Evolutionary conservation across 2,888 invertebrate species (phyloP), one percentile per base, ranked within the genome.

Genomic region (Sinohyriopsis cumingii): DNA sequence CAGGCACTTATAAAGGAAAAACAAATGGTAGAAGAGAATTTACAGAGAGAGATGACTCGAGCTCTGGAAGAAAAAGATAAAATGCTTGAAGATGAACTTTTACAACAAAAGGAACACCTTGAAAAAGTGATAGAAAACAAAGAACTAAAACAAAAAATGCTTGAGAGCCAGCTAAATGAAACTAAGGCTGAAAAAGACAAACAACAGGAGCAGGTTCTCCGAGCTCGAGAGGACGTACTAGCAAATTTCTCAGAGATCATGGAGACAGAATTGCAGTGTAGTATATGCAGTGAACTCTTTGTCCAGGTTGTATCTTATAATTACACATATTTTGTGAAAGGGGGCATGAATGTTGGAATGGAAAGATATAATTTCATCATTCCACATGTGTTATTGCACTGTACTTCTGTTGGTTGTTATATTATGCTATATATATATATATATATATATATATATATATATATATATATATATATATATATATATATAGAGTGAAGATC

Each of bases 231-330:
- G 56, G 84, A 86, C 64, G 77, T 88, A 7, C 76, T 88, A 7
- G 72, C 84, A 15, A 85, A 86, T 68, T 87, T 89, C 75, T 83
- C 86, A 55, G 84, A 87, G 54, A 77, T 88, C 24, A 84, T 89
- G 85, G 88, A 88, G 71, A 86, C 86, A 25, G 95, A 95, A 85
- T 90, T 95, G 45, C 93, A 94, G 80, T 95, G 95, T 87, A 93
- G 93, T 75, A 93, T 95, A 68, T 95, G 95, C 84, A 93, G 93
- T 28, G 95, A 95, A 87, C 90, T 95, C 15, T 94, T 94, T 86
- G 92, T 95, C 0, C 91, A 92, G 86, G 91, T 89, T 64, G 53
- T 22, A 15, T 22, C 19, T 9, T 28, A 6, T 33, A 15, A 45
- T 45, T 12, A 45, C 45, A 45, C 45, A 45, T 33, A 33, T 45